Evolutionary conservation across 2,113 vertebrate genomes (phyloP).

Genomic region (Paramisgurnus dabryanus): DNA sequence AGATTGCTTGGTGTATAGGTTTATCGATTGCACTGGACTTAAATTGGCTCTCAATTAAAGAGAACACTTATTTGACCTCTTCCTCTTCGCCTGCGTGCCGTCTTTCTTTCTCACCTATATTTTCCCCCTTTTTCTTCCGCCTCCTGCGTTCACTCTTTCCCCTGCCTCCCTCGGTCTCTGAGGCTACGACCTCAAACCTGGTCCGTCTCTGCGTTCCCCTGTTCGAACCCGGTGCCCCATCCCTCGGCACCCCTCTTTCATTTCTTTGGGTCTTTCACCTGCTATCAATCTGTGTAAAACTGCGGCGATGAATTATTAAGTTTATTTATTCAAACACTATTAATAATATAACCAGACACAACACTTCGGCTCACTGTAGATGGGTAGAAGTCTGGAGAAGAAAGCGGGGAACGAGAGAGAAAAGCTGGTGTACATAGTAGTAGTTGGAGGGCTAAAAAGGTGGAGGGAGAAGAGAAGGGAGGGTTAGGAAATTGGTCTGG

Average conservation of each 20-base stretch:
- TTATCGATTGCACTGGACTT: constrained; percentile 71
- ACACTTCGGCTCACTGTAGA: constrained; percentile 9
- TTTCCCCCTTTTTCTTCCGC: constrained; percentile 39
- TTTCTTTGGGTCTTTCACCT: constrained; percentile 45
- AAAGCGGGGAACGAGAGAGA: constrained; percentile 30
- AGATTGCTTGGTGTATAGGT: constrained; percentile 66
- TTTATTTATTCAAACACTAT: constrained; percentile 72
- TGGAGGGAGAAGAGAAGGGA: constrained; percentile 41
- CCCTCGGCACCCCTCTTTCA: constrained; percentile 36
- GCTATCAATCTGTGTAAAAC: constrained; percentile 63
- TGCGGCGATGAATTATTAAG: constrained; percentile 71
- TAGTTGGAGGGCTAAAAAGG: constrained; percentile 47
- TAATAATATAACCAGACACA: constrained; percentile 66
- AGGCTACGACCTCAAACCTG: constrained; percentile 54
- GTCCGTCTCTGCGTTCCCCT: background rate
- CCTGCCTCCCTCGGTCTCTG: constrained; percentile 61
- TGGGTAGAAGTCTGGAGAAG: constrained; percentile 20
- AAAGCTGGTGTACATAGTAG: constrained; percentile 50
- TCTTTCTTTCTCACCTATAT: constrained; percentile 50
- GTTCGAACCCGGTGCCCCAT: constrained; percentile 37
- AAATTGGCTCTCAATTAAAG: constrained; percentile 79
- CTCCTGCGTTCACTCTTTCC: constrained; percentile 58
- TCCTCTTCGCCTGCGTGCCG: constrained; percentile 57
- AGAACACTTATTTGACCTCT: constrained; percentile 71
- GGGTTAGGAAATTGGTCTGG: constrained; percentile 81